Evolutionary conservation across 2,113 vertebrate genomes (phyloP).

Genomic region (Hyperoodon ampullatus): DNA sequence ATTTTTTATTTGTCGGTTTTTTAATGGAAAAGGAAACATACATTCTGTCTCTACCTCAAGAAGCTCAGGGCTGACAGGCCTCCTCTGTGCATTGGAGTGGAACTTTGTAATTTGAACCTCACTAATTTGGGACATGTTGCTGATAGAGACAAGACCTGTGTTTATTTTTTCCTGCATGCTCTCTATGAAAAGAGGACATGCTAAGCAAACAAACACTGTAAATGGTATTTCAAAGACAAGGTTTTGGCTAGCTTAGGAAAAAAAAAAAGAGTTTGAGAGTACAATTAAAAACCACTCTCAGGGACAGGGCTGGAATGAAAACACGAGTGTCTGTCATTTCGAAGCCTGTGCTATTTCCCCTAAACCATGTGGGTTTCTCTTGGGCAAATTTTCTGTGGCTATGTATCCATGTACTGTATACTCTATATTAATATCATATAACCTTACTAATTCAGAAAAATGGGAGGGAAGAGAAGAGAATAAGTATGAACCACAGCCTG

Average conservation of each 20-base stretch:
- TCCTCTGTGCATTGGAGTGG: neutral
- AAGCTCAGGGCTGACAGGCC: neutral
- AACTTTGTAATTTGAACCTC: neutral
- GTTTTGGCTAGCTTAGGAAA: neutral
- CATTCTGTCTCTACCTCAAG: neutral
- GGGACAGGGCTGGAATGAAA: neutral
- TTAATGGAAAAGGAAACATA: neutral
- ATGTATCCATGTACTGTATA: neutral
- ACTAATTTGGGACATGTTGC: neutral
- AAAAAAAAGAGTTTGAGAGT: neutral
- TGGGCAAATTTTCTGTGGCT: neutral
- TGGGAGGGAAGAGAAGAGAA: neutral
- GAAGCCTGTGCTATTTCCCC: neutral
- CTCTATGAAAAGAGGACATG: neutral
- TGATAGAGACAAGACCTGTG: neutral
- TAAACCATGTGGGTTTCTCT: neutral
- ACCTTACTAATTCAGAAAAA: neutral
- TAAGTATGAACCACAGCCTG: neutral
- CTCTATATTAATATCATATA: neutral
- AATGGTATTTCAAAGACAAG: conserved; percentile 1
- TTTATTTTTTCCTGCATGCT: neutral
- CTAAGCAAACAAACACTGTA: neutral
- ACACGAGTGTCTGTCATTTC: neutral
- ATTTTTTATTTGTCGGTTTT: neutral
- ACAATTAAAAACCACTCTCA: neutral